These are phyloP conservation scores for Argyrosomus japonicus DNA, from an alignment of 2,113 vertebrate genomes.

Conservation along the genomic window DNA sequence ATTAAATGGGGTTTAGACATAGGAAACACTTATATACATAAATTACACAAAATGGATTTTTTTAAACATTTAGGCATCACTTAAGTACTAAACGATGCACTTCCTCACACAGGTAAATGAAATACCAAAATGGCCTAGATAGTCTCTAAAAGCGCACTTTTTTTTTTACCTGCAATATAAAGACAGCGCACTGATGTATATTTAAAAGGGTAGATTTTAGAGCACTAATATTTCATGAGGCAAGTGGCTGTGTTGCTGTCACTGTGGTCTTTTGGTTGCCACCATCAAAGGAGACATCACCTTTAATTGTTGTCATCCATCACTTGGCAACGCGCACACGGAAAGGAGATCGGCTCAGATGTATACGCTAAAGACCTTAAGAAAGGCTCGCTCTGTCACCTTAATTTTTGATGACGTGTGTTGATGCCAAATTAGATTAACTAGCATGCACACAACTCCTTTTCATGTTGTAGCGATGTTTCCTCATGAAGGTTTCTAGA, in stretches of 20 bases:
- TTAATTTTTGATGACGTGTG: conserved; percentile 33
- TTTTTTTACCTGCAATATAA: conserved; percentile 8
- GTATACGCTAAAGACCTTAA: not conserved
- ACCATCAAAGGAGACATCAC: conserved; percentile 73
- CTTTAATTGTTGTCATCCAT: conserved; percentile 82
- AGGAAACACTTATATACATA: conserved; percentile 8
- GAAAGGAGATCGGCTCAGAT: conserved; percentile 36
- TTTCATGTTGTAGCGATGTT: conserved; percentile 2
- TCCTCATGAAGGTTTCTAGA: conserved; percentile 37
- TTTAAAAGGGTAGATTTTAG: conserved; percentile 66
- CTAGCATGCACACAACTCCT: conserved; percentile 11
- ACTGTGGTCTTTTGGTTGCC: conserved; percentile 63
- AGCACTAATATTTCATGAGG: conserved; percentile 71
- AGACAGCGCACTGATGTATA: conserved; percentile 56
- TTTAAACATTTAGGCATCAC: conserved; percentile 17
- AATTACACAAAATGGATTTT: conserved; percentile 27
- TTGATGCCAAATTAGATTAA: conserved; percentile 31
- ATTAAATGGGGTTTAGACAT: conserved; percentile 31
- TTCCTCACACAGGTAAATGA: not conserved
- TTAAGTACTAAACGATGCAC: conserved; percentile 7
- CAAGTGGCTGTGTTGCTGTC: conserved; percentile 57
- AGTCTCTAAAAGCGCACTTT: conserved; percentile 9
- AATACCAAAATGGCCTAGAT: conserved; percentile 8
- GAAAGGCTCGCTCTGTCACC: not conserved
- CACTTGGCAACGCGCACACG: conserved; percentile 60